These are phyloP conservation scores for Diplodus puntazzo DNA, from an alignment of 2,797 vertebrate genomes.

Conservation along the genomic window DNA sequence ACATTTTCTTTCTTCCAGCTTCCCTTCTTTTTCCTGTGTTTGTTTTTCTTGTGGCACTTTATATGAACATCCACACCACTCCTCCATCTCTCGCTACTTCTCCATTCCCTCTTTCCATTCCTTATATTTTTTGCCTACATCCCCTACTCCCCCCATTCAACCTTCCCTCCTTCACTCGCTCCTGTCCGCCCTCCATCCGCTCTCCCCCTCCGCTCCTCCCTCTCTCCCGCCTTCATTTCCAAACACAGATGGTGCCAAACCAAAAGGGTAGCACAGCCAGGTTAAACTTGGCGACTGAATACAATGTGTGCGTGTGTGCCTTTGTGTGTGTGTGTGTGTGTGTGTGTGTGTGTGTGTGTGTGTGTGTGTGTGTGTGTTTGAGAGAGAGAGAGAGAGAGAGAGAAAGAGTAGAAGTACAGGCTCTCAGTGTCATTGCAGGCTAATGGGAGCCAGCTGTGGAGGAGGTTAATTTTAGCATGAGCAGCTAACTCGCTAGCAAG, in stretches of 20 bases:
- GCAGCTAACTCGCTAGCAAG: conserved; percentile 65
- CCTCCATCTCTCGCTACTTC: conserved; percentile 15
- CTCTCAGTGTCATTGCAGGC: conserved; percentile 78
- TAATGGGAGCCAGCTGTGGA: conserved; percentile 88
- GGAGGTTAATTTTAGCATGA: conserved; percentile 83
- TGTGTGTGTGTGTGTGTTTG: background rate
- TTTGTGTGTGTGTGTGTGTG: conserved; percentile 24
- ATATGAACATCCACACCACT: conserved; percentile 38
- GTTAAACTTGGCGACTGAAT: conserved; percentile 70
- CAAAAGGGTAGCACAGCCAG: conserved; percentile 70
- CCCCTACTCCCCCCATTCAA: conserved; percentile 28
- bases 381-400: conserved; percentile 3
- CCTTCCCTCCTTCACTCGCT: conserved; percentile 21
- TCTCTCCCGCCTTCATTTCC: conserved; percentile 58
- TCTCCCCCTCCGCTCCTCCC: conserved; percentile 32
- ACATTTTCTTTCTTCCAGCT: conserved; percentile 43
- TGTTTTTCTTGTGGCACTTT: conserved; percentile 55
- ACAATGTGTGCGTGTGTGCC: conserved; percentile 31
- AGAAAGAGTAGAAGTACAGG: conserved; percentile 70
- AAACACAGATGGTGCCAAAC: conserved; percentile 76
- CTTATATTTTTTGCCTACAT: conserved; percentile 25
- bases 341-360: conserved; percentile 8
- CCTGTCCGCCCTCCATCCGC: conserved; percentile 26
- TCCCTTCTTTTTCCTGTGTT: conserved; percentile 41
- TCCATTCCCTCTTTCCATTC: conserved; percentile 27